Conservation (phyloP, 2,113 vertebrate genomes). For the Anthoscopus minutus region DNA sequence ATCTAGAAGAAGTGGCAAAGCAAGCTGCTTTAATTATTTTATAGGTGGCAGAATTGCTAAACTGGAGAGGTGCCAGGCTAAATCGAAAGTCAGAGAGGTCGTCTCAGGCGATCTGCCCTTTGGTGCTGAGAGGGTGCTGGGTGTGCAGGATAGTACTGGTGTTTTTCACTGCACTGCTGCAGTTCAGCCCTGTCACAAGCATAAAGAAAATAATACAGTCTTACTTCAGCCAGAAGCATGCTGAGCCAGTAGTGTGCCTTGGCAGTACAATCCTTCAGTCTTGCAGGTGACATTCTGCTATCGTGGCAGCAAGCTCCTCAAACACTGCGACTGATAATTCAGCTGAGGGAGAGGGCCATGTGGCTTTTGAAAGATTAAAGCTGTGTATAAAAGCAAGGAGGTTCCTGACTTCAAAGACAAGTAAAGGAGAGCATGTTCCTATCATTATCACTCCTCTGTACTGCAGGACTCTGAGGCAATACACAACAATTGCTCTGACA, state of each 20-base stretch:
- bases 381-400: not conserved
- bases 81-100: not conserved
- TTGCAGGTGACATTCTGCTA: not conserved
- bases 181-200: not conserved
- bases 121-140: not conserved
- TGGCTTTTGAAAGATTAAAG: conserved; percentile 10
- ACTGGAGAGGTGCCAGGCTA: not conserved
- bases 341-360: not conserved
- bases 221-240: not conserved
- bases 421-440: not conserved
- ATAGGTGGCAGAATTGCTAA: not conserved
- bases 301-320: not conserved
- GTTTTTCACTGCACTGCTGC: not conserved
- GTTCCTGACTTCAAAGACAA: not conserved
- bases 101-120: not conserved
- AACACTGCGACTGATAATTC: not conserved
- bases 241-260: not conserved
- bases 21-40: conserved; percentile 6
- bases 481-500: not conserved
- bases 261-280: not conserved
- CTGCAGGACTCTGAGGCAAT: not conserved
- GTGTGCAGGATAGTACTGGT: not conserved
- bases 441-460: not conserved
- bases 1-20: not conserved
- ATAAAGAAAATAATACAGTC: not conserved